A percentile compares a stretch with the other conserved stretches of the same genome.
These are phyloP conservation scores for Podarcis cretensis DNA, from an alignment of 2,113 vertebrate genomes.

Conservation along the genomic window DNA sequence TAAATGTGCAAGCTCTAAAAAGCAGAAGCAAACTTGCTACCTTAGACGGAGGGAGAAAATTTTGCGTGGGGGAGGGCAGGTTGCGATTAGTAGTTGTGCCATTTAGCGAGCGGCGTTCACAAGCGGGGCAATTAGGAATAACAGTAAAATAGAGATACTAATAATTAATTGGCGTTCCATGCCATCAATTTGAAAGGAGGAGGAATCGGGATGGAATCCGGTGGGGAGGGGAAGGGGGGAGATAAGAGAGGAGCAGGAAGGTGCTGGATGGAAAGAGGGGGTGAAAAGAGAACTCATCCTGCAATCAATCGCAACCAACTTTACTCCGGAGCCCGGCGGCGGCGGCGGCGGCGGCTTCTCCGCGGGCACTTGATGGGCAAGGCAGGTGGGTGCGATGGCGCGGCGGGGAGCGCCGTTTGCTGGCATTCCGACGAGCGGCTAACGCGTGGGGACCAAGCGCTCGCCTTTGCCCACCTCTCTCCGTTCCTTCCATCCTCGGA, in stretches of 20 bases:
- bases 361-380: too few relatives aligned
- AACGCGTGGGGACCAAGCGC: background rate
- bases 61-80: background rate
- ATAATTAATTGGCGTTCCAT: background rate
- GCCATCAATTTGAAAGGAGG: background rate
- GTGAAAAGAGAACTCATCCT: background rate
- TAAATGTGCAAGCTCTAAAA: too few relatives aligned
- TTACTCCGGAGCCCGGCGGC: background rate
- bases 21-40: background rate
- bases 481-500: background rate
- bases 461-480: too few relatives aligned
- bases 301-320: slow-evolving; percentile 3
- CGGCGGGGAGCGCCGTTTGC: background rate
- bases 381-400: background rate
- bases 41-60: background rate
- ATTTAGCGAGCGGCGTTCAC: background rate
- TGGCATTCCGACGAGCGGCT: background rate
- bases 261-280: background rate
- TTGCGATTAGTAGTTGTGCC: background rate
- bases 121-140: background rate
- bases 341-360: background rate
- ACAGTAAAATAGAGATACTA: background rate
- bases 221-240: too few relatives aligned
- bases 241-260: background rate
- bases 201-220: background rate